phyloP scores from a whole-genome alignment of 1,140 invertebrate species.

The Metopolophium dirhodum region DNA sequence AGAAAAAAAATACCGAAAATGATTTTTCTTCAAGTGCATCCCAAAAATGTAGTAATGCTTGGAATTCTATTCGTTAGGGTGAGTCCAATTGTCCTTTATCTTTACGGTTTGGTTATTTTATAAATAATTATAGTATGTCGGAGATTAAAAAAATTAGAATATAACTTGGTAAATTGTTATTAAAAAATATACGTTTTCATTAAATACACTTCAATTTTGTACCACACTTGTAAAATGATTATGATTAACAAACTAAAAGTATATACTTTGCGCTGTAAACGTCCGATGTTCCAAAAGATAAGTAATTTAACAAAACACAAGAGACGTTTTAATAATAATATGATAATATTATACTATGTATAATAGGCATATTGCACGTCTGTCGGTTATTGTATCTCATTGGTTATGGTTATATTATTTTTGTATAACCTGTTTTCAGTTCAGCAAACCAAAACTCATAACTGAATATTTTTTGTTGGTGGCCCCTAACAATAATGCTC shows the following conservation, averaged over 20 bases:
- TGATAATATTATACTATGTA: not conserved
- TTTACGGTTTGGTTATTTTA: not conserved
- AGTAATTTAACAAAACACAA: constrained; percentile 8
- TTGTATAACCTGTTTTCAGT: not conserved
- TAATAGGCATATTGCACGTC: not conserved
- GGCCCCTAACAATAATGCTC: constrained; percentile 2
- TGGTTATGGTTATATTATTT: not conserved
- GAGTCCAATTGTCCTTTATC: not conserved
- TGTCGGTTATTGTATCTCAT: constrained; percentile 16
- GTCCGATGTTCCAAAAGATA: not conserved
- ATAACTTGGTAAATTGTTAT: not conserved
- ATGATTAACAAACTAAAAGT: not conserved
- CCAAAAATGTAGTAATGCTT: not conserved
- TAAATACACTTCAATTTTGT: not conserved
- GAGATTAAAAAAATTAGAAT: not conserved
- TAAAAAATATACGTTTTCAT: constrained; percentile 5
- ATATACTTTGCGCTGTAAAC: not conserved
- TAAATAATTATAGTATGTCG: not conserved
- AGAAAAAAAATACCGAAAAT: not conserved
- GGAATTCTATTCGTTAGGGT: not conserved
- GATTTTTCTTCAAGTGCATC: not conserved
- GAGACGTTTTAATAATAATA: not conserved
- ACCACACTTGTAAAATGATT: not conserved
- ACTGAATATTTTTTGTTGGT: constrained; percentile 46
- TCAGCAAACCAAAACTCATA: constrained; percentile 46